Percentiles rank a stretch among this genome's conserved stretches.
These are phyloP conservation scores for Ephestia elutella DNA, from an alignment of 1,140 invertebrate genomes.

Conservation along the genomic window DNA sequence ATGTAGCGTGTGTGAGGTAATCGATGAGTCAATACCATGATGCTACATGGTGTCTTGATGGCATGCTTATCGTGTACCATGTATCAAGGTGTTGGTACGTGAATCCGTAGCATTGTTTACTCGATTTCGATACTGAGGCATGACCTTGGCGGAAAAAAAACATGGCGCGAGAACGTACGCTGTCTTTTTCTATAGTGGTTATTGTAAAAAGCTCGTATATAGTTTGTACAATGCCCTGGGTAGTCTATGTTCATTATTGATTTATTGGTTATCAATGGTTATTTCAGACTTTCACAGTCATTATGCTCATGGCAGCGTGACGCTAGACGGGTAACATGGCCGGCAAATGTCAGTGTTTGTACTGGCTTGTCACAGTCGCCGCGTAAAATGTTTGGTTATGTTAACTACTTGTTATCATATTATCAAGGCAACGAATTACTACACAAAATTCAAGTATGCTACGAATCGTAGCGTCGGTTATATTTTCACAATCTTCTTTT, in stretches of 20 bases:
- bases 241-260: conserved; percentile 39
- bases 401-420: conserved; percentile 23
- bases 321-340: conserved; percentile 68
- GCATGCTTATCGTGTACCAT: background rate
- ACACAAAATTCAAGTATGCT: conserved; percentile 21
- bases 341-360: conserved; percentile 62
- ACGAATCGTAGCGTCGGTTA: conserved; percentile 15
- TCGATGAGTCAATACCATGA: conserved; percentile 52
- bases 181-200: conserved; percentile 39
- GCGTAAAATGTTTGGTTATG: conserved; percentile 24
- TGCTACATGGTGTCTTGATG: conserved; percentile 15
- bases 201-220: conserved; percentile 28
- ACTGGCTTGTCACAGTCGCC: conserved; percentile 31
- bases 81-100: conserved; percentile 1
- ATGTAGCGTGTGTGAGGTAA: conserved; percentile 51
- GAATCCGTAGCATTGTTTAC: conserved; percentile 62
- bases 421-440: conserved; percentile 10
- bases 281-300: conserved; percentile 57
- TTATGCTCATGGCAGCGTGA: conserved; percentile 62
- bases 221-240: conserved; percentile 16
- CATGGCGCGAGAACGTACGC: conserved; percentile 67
- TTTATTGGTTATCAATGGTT: conserved; percentile 44
- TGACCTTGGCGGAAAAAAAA: conserved; percentile 71
- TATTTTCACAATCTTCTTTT: conserved; percentile 33
- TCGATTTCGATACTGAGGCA: conserved; percentile 62